phyloP scores from a whole-genome alignment of 2,797 vertebrate genomes.

The Salarias fasciatus region DNA sequence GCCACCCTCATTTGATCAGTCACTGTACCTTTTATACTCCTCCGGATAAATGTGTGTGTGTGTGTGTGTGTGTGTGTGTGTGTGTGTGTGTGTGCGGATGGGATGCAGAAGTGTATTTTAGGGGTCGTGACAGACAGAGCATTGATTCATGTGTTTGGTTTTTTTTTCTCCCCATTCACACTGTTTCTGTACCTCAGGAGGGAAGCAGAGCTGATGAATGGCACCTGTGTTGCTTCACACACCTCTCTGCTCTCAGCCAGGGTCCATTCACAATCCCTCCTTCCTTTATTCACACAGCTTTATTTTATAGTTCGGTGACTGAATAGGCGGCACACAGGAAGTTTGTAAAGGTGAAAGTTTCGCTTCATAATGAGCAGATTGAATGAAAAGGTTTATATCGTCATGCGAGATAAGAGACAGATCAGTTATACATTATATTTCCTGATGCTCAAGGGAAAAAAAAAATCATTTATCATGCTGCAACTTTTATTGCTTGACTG shows the following conservation, averaged over 20 bases:
- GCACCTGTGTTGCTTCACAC: constrained; percentile 3
- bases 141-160: constrained; percentile 23
- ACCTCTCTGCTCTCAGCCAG: not conserved
- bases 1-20: constrained; percentile 18
- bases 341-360: too few species aligned
- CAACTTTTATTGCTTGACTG: too few species aligned
- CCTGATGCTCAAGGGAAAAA: too few species aligned
- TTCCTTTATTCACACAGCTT: not conserved
- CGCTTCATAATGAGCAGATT: too few species aligned
- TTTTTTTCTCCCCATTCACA: constrained; percentile 9
- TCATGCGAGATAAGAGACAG: too few species aligned
- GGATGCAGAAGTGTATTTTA: constrained; percentile 3
- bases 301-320: not conserved
- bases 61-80: not conserved
- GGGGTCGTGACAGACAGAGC: constrained; percentile 28
- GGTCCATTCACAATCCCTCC: constrained; percentile 9
- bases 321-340: too few species aligned
- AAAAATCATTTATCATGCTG: too few species aligned
- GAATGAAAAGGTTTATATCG: too few species aligned
- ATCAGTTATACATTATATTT: too few species aligned
- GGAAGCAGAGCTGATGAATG: constrained; percentile 15
- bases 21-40: constrained; percentile 21
- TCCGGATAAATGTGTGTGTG: not conserved
- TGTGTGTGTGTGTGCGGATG: not conserved
- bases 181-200: constrained; percentile 6